Conservation (phyloP, 1,140 invertebrate genomes). For the Sycophila sp. region DNA sequence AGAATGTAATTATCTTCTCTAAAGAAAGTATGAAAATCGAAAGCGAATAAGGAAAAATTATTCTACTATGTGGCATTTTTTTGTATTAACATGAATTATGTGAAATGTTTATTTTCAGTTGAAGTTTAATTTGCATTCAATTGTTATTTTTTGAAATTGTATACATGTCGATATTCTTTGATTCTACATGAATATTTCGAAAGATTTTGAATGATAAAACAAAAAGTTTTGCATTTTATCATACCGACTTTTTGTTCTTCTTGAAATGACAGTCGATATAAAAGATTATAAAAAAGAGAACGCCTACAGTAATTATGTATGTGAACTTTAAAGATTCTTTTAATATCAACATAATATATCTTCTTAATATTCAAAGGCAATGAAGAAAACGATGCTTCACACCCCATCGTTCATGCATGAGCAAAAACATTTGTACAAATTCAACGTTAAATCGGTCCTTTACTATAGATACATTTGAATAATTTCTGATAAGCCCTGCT, state of each 20-base stretch:
- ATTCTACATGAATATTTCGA: no score
- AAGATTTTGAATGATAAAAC: no score
- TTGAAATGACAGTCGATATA: slow-evolving; percentile 17
- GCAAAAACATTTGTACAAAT: slow-evolving; percentile 9
- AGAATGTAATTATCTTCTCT: not conserved
- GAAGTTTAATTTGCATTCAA: slow-evolving; percentile 5
- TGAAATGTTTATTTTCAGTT: not conserved
- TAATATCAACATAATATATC: slow-evolving; percentile 24
- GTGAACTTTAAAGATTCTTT: not conserved
- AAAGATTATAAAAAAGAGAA: slow-evolving; percentile 32
- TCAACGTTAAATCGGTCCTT: slow-evolving; percentile 4
- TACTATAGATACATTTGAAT: no score
- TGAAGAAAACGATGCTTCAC: slow-evolving; percentile 25
- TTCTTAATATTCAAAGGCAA: slow-evolving; percentile 14
- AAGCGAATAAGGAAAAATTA: not conserved
- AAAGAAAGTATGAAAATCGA: slow-evolving; percentile 3
- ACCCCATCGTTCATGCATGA: not conserved
- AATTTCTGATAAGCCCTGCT: no score
- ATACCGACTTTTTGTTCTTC: not conserved
- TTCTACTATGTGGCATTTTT: not conserved
- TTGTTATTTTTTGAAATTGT: no score
- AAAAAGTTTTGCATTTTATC: not conserved
- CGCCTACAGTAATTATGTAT: slow-evolving; percentile 17
- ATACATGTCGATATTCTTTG: not conserved
- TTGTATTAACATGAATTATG: no score